These are phyloP conservation scores for Sparidentex hasta DNA, from an alignment of 2,797 vertebrate genomes.

Conservation along the genomic window DNA sequence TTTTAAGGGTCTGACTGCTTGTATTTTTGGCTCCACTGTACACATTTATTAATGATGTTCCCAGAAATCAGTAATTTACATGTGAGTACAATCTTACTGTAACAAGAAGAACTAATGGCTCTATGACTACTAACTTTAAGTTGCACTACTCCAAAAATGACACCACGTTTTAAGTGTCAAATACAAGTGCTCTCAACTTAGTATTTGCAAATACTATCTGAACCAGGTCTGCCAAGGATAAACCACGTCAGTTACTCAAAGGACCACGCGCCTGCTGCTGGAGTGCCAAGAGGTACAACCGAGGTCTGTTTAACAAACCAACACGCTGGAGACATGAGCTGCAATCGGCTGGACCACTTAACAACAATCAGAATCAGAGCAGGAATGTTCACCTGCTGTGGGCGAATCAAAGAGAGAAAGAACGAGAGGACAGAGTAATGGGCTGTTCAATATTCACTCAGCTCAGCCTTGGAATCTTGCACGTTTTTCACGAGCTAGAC, in stretches of 20 bases:
- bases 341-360: conserved; percentile 43
- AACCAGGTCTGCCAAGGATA: conserved; percentile 44
- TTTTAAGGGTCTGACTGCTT: background rate
- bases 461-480: conserved; percentile 52
- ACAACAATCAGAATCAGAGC: conserved; percentile 71
- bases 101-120: background rate
- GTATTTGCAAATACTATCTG: conserved; percentile 55
- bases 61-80: background rate
- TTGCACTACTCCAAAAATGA: conserved; percentile 23
- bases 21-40: conserved; percentile 2
- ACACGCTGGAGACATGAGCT: conserved; percentile 46
- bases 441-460: conserved; percentile 64
- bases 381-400: conserved; percentile 68
- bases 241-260: conserved; percentile 34
- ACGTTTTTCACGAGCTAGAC: conserved; percentile 43
- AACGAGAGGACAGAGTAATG: conserved; percentile 41
- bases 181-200: conserved; percentile 11
- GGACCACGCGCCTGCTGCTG: conserved; percentile 21
- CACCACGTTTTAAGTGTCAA: conserved; percentile 14
- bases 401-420: conserved; percentile 57
- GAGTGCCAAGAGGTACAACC: conserved; percentile 14
- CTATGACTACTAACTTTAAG: conserved; percentile 26
- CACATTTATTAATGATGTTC: background rate
- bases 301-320: conserved; percentile 52
- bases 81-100: background rate